Base-by-base conservation (phyloP, 2,113 vertebrate genomes). In the Tichodroma muraria region DNA sequence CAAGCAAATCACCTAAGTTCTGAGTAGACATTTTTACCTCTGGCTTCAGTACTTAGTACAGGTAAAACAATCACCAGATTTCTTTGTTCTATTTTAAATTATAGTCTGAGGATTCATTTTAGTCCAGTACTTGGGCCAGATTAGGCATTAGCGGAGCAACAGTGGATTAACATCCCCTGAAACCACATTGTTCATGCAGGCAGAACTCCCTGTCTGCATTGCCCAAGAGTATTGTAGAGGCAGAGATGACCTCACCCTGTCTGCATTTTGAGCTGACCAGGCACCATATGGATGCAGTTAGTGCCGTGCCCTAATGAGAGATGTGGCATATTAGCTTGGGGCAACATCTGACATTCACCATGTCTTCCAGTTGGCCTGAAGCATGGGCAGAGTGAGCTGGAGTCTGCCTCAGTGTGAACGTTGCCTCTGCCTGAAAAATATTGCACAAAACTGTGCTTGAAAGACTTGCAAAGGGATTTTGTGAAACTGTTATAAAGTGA, bases 341-440 rank as follows among this genome's bases (percentile, higher is more conserved):
- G 87, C 78, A 68, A 6, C 2, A 4, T 47, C 70, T 95, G 93
- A 85, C 84, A 79, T 89, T 85, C 87, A 12, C 60, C 65, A 8
- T 20, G 35, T 87, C 84, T 94, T 95, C 84, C 87, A 96, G 87
- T 56, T 94, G 96, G 84, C 86, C 75, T 35, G 69, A 75, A 59
- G 72, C 64, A 57, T 2, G 28, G 88, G 68, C 87, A 88, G 77
- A 65, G 68, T 0, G 19, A 89, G 56, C 77, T 75, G 47, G 1
- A 6, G 2, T 70, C 87, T 84, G 80, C 54, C 56, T 68, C 56
- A 1, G 47, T 11, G 65, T 17, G 47, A 78, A 3, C 35, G 0
- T 33, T 54, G 80, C 72, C 66, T 85, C 87, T 80, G 86, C 65
- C 69, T 84, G 69, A 50, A 65, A 86, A 66, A 44, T 6, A 42